Base-by-base conservation (phyloP, 2,888 invertebrate genomes). In the Clunio marinus region DNA sequence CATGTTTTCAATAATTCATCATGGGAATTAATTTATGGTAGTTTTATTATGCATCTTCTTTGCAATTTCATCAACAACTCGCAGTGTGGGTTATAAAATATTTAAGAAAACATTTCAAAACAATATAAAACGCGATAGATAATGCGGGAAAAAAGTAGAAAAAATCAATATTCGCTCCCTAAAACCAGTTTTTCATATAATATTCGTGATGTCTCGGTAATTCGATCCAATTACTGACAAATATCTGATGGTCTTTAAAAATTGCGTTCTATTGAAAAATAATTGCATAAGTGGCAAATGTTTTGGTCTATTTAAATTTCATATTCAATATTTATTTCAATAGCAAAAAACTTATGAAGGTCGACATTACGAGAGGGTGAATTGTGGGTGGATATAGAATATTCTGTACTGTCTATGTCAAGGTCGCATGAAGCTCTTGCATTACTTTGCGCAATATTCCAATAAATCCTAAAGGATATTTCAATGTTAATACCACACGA, bases 351-450 rank as follows among this genome's bases (percentile, higher is more conserved):
- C n/a, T n/a, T n/a, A n/a, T n/a, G 35, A 32, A 32, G 35, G 35
- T 32, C 35, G 35, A 13, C 35, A n/a, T n/a, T n/a, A n/a, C n/a
- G 13, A 45, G 45, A 45, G 45, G 45, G 45, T 13, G 45, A 45
- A 45, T 45, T 32, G 35, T 32, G 5, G 45, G 3, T 7, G 15
- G 45, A 15, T 7, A 45, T 45, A 17, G 13, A 32, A 5, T 13
- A n/a, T 45, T 45, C 45, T 13, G 45, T 13, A 45, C 45, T 45
- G 45, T 45, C 45, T 45, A 45, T 45, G 45, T 45, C 45, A 45
- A 45, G 45, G 45, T 45, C 13, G 13, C 15, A 3, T 13, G 32
- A n/a, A 7, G 32, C 4, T 45, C 7, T 45, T 45, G 3, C 13
- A 13, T 45, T 45, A 45, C 45, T 45, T 45, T 45, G 45, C 45